phyloP scores from a whole-genome alignment of 2,113 vertebrate species.

The Rhabdomys dilectus region DNA sequence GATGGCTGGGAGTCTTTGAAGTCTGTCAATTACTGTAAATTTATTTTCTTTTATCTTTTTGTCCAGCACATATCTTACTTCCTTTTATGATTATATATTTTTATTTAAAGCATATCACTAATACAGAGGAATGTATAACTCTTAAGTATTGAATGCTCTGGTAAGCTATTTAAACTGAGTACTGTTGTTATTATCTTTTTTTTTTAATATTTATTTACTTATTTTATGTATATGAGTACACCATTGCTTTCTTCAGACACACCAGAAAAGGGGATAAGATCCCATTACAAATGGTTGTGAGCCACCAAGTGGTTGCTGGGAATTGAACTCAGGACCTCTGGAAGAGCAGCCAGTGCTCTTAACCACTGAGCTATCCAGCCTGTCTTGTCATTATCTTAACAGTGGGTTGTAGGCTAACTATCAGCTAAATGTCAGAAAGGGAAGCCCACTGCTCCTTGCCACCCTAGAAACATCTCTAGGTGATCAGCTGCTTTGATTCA shows the following conservation, averaged over 20 bases:
- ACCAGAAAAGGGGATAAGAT: too few species aligned
- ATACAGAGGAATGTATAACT: neutral
- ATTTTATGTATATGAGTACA: too few species aligned
- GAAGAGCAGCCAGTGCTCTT: too few species aligned
- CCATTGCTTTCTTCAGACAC: too few species aligned
- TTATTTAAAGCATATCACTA: neutral
- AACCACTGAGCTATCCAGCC: too few species aligned
- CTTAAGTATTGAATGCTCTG: neutral
- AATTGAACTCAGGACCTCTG: too few species aligned
- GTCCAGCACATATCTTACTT: constrained; percentile 7
- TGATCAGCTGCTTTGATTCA: neutral
- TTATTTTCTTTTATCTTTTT: constrained; percentile 9
- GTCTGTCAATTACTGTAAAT: neutral
- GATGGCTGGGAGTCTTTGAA: neutral
- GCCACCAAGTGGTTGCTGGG: too few species aligned
- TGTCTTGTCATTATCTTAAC: neutral
- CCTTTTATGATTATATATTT: constrained; percentile 5
- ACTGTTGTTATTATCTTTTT: too few species aligned
- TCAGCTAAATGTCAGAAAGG: neutral
- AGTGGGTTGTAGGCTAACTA: neutral
- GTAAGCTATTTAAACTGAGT: neutral
- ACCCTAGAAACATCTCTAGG: neutral
- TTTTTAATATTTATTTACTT: too few species aligned
- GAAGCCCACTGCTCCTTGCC: neutral
- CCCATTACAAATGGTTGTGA: too few species aligned